These are phyloP conservation scores for Pholis gunnellus DNA, from an alignment of 2,113 vertebrate genomes.

Conservation along the genomic window DNA sequence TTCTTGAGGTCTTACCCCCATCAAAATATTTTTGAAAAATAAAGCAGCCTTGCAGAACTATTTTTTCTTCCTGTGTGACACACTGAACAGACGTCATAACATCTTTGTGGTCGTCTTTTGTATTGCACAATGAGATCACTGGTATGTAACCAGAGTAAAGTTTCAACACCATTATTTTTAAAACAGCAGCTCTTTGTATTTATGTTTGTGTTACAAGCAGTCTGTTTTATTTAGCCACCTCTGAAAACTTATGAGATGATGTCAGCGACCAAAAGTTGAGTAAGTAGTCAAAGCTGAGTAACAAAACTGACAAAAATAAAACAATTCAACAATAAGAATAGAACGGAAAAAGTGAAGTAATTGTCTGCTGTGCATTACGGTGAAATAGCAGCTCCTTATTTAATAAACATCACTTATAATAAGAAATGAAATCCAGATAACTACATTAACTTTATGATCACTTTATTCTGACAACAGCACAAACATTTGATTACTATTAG, in stretches of 20 bases:
- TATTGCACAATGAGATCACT: not conserved
- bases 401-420: not conserved
- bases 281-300: constrained; percentile 28
- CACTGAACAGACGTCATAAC: constrained; percentile 5
- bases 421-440: constrained; percentile 16
- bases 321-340: constrained; percentile 19
- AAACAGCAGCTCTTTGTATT: constrained; percentile 42
- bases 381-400: constrained; percentile 27
- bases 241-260: constrained; percentile 30
- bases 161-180: constrained; percentile 13
- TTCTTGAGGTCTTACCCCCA: constrained; percentile 70
- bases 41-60: constrained; percentile 75
- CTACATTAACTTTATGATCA: not conserved
- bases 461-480: constrained; percentile 1
- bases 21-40: constrained; percentile 80
- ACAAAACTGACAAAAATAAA: constrained; percentile 36
- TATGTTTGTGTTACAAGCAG: constrained; percentile 15
- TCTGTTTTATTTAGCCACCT: constrained; percentile 47
- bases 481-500: constrained; percentile 3
- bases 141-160: constrained; percentile 26
- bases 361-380: not conserved
- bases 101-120: constrained; percentile 13
- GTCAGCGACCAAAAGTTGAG: constrained; percentile 19
- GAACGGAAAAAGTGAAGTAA: constrained; percentile 6
- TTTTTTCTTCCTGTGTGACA: constrained; percentile 11